Conservation (phyloP, 2,888 invertebrate species). For the Philhelius pedissequus region DNA sequence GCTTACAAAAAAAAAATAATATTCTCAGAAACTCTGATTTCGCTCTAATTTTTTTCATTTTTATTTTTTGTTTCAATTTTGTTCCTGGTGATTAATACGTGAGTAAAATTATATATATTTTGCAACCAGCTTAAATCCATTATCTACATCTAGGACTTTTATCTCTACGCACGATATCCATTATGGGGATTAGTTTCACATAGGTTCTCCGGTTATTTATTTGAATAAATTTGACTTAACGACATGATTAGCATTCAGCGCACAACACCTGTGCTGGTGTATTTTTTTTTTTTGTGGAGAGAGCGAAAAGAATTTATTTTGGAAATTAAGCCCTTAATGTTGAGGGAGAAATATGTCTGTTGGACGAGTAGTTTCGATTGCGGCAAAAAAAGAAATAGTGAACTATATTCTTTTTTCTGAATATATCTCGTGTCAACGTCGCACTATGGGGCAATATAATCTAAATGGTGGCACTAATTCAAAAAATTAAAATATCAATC, state of each 20-base stretch:
- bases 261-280: neutral
- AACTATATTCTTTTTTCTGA: no score
- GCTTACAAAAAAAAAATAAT: neutral
- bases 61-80: neutral
- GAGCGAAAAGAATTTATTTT: no score
- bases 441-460: no score
- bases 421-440: no score
- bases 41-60: neutral
- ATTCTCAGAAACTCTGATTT: neutral
- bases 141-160: no score
- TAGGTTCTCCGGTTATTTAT: slow-evolving; percentile 22
- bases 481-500: no score
- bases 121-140: neutral
- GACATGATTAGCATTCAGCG: slow-evolving; percentile 3
- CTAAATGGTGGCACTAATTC: no score
- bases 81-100: slow-evolving; percentile 1
- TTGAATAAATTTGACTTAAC: slow-evolving; percentile 22
- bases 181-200: slow-evolving; percentile 3
- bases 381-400: no score
- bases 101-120: slow-evolving; percentile 3
- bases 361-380: no score
- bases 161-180: neutral
- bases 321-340: no score
- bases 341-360: no score
- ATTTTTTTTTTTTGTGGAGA: no score